A percentile compares a stretch with the other conserved stretches of the same genome.
These are phyloP conservation scores for Saxidomus purpurata DNA, from an alignment of 1,140 invertebrate genomes.

Conservation along the genomic window DNA sequence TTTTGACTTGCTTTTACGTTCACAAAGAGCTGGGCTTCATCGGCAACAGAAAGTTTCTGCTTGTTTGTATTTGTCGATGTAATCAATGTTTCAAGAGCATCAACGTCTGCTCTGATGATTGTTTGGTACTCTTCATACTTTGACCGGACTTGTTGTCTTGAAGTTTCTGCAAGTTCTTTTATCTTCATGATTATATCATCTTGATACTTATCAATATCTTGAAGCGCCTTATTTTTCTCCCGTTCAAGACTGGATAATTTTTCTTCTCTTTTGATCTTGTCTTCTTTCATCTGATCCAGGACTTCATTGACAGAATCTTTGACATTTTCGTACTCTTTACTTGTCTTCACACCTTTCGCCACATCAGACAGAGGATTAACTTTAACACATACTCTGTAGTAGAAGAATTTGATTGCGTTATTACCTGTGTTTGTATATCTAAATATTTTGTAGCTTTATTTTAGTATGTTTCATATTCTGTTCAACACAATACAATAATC, in stretches of 20 bases:
- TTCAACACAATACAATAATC: too few relatives aligned
- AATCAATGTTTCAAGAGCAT: neutral
- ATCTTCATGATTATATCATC: neutral
- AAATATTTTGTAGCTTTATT: too few relatives aligned
- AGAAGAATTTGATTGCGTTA: neutral
- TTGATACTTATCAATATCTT: conserved; percentile 4
- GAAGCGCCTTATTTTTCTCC: neutral
- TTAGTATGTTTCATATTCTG: too few relatives aligned
- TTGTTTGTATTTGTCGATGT: neutral
- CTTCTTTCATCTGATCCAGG: neutral
- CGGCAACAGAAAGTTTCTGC: neutral
- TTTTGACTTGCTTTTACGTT: neutral
- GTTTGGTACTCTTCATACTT: neutral
- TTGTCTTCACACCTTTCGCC: neutral
- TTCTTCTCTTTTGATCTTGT: neutral
- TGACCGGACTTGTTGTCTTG: conserved; percentile 5
- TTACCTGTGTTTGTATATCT: too few relatives aligned
- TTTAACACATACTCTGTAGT: neutral
- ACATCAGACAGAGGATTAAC: neutral
- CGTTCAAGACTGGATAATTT: neutral
- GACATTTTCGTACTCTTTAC: neutral
- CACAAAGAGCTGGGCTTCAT: neutral
- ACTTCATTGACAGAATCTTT: neutral
- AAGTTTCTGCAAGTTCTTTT: neutral
- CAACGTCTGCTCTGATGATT: neutral